Conservation (phyloP, 2,888 invertebrate genomes). For the Lamellibrachia columna region DNA sequence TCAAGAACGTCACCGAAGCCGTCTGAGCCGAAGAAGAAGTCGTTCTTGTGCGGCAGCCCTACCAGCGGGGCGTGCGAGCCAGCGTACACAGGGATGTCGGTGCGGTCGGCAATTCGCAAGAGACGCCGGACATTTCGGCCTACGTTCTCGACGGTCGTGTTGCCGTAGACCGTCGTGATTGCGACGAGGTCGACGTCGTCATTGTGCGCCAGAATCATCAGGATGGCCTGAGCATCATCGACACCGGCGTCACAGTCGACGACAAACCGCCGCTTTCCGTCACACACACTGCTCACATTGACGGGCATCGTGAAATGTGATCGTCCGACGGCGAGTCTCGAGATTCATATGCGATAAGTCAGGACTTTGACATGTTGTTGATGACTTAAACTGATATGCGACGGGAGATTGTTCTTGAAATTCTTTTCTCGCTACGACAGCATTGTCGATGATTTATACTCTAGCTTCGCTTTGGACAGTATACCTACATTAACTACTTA, state of each 20-base stretch:
- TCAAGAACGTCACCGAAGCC: neutral
- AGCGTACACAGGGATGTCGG: conserved; percentile 24
- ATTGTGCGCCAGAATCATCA: conserved; percentile 27
- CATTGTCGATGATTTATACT: too few relatives aligned
- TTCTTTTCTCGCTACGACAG: too few relatives aligned
- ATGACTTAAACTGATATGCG: too few relatives aligned
- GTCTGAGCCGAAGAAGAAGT: neutral
- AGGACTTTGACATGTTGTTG: too few relatives aligned
- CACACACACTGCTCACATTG: neutral
- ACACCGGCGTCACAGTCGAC: conserved; percentile 32
- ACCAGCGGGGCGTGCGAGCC: neutral
- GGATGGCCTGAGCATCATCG: conserved; percentile 35
- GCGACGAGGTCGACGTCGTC: conserved; percentile 27
- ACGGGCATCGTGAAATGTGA: neutral
- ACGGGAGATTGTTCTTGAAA: too few relatives aligned
- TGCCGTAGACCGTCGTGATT: conserved; percentile 32
- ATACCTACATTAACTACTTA: too few relatives aligned
- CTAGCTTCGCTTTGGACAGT: too few relatives aligned
- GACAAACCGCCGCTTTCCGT: conserved; percentile 19
- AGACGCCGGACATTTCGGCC: conserved; percentile 24
- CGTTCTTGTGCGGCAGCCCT: neutral
- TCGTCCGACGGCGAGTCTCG: neutral
- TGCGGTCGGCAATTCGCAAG: conserved; percentile 22
- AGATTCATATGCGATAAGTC: too few relatives aligned
- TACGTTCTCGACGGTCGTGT: conserved; percentile 23